A percentile compares a stretch with the other conserved stretches of the same genome.
phyloP scores from a whole-genome alignment of 2,797 vertebrate genomes.

The Spondyliosoma cantharus region DNA sequence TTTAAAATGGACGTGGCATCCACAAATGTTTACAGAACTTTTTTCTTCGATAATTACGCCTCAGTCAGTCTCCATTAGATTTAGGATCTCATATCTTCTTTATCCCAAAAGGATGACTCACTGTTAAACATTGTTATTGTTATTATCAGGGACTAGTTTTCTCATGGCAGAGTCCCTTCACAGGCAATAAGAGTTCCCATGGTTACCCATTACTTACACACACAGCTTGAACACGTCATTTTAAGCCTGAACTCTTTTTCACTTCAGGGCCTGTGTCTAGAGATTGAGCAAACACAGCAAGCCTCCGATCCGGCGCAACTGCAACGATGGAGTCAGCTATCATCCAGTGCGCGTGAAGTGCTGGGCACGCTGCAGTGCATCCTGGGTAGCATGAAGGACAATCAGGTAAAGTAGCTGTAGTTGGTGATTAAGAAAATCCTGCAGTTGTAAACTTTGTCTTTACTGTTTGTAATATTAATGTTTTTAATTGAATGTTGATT shows the following conservation, averaged over 20 bases:
- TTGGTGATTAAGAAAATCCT: not conserved
- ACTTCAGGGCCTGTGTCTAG: conserved; percentile 84
- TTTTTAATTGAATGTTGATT: not conserved
- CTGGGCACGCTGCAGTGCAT: conserved; percentile 86
- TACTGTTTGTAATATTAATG: not conserved
- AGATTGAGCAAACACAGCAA: conserved; percentile 88
- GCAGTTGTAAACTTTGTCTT: not conserved
- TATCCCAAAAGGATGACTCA: not conserved
- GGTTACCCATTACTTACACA: not conserved
- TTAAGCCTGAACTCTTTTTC: conserved; percentile 27
- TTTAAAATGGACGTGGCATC: too few relatives aligned
- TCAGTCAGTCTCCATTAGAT: not conserved
- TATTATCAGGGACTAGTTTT: not conserved
- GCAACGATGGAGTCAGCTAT: conserved; percentile 88
- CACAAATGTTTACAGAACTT: not conserved
- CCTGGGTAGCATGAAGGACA: conserved; percentile 86
- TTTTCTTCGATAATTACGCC: not conserved
- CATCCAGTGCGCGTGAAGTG: conserved; percentile 85
- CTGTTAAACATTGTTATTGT: too few relatives aligned
- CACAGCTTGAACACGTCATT: conserved; percentile 1
- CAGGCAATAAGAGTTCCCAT: not conserved
- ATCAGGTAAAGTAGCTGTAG: conserved; percentile 85
- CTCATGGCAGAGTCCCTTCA: not conserved
- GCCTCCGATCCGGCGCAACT: conserved; percentile 80
- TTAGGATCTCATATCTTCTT: not conserved